Evolutionary conservation across 37 sponge, comb jelly and placozoan species (phyloP).

Genomic region (Geodia barretti): DNA sequence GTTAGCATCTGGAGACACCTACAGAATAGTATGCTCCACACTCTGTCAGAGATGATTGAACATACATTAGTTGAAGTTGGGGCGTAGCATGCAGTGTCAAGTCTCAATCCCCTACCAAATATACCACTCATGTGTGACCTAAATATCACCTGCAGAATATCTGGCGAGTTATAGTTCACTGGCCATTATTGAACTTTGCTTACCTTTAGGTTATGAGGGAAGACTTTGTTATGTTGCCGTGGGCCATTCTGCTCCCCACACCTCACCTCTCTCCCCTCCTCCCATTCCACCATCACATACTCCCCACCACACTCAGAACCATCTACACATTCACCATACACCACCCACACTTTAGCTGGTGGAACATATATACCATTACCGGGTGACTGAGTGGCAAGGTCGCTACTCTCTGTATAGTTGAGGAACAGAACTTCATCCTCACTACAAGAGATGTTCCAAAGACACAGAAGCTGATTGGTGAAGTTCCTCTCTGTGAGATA

Average conservation of each 20-base stretch:
- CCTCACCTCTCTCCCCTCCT: neutral
- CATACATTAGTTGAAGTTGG: neutral
- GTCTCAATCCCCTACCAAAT: neutral
- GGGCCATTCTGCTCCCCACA: neutral
- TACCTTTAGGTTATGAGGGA: neutral
- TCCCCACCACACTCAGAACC: neutral
- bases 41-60: neutral
- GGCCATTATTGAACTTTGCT: no score
- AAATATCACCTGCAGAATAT: neutral
- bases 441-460: neutral
- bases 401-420: neutral
- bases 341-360: no score
- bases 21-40: no score
- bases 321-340: no score
- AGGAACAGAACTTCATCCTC: neutral
- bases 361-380: no score
- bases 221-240: neutral
- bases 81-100: neutral
- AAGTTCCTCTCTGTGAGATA: neutral
- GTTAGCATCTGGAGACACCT: no score
- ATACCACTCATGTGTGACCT: neutral
- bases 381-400: no score
- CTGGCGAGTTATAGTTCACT: no score
- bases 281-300: neutral
- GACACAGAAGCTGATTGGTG: neutral